These are phyloP conservation scores for Cydia splendana DNA, from an alignment of 1,140 invertebrate genomes.

Conservation along the genomic window DNA sequence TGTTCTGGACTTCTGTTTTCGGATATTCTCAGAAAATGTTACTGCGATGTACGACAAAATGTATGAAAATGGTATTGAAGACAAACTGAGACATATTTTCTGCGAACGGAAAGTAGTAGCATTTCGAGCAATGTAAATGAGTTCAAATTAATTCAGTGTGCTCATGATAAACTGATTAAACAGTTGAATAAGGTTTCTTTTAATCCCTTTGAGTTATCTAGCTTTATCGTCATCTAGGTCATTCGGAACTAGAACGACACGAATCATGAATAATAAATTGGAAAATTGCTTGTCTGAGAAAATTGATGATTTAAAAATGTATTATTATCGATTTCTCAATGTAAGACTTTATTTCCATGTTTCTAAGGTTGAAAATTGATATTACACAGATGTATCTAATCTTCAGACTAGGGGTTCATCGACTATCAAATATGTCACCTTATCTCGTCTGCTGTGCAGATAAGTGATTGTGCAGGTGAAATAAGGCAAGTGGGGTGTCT, in stretches of 20 bases:
- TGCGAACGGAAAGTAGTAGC: too few relatives aligned
- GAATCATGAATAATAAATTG: neutral
- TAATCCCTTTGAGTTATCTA: neutral
- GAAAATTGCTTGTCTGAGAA: neutral
- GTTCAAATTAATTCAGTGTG: neutral
- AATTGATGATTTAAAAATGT: neutral
- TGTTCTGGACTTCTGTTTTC: too few relatives aligned
- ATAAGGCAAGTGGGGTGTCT: neutral
- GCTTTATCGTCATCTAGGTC: constrained; percentile 9
- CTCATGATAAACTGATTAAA: constrained; percentile 20
- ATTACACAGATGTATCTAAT: neutral
- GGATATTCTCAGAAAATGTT: too few relatives aligned
- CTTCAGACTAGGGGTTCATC: neutral
- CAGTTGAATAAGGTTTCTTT: neutral
- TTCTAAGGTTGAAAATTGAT: neutral
- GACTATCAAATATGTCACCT: constrained; percentile 15
- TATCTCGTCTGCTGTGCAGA: constrained; percentile 5
- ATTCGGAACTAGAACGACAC: neutral
- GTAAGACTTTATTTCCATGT: neutral
- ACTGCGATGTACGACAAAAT: too few relatives aligned
- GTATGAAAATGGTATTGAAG: too few relatives aligned
- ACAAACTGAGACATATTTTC: too few relatives aligned
- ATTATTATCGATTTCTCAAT: neutral
- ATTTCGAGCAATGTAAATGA: too few relatives aligned
- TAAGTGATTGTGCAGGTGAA: constrained; percentile 2